phyloP scores from a whole-genome alignment of 2,888 invertebrate genomes.

The Dicyrtoma fusca region DNA sequence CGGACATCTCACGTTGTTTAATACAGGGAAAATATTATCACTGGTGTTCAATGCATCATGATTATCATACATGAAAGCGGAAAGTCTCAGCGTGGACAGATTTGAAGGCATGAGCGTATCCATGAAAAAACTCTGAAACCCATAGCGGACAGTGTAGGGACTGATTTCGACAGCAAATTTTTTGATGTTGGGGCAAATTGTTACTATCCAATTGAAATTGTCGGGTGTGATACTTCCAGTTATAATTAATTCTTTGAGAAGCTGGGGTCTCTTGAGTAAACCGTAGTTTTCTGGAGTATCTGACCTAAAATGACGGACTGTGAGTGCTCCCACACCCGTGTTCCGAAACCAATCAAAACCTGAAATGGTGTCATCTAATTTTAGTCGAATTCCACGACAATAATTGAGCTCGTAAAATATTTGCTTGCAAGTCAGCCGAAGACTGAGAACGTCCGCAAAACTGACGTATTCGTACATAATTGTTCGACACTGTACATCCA shows the following conservation, averaged over 20 bases:
- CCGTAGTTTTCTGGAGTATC: constrained; percentile 3
- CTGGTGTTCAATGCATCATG: constrained; percentile 22
- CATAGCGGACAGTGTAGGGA: constrained; percentile 25
- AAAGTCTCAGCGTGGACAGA: constrained; percentile 14
- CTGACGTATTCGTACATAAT: constrained; percentile 34
- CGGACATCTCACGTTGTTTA: constrained; percentile 21
- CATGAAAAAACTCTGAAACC: constrained; percentile 17
- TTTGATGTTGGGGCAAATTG: constrained; percentile 26
- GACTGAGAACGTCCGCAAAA: constrained; percentile 29
- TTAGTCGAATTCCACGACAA: constrained; percentile 28
- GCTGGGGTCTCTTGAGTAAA: constrained; percentile 34
- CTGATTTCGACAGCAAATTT: constrained; percentile 35
- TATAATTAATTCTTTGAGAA: constrained; percentile 38
- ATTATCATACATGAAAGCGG: constrained; percentile 35
- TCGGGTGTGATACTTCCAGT: constrained; percentile 32
- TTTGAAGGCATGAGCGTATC: constrained; percentile 18
- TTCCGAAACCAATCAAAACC: constrained; percentile 35
- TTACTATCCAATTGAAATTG: constrained; percentile 37
- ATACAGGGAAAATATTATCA: constrained; percentile 28
- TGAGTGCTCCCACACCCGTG: constrained; percentile 41
- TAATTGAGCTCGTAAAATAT: constrained; percentile 38
- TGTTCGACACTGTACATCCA: constrained; percentile 28
- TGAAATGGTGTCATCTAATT: constrained; percentile 36
- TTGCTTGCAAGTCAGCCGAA: constrained; percentile 36
- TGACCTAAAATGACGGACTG: constrained; percentile 34